Conservation (phyloP, 2,888 invertebrate species). For the Sthenelais limicola region DNA sequence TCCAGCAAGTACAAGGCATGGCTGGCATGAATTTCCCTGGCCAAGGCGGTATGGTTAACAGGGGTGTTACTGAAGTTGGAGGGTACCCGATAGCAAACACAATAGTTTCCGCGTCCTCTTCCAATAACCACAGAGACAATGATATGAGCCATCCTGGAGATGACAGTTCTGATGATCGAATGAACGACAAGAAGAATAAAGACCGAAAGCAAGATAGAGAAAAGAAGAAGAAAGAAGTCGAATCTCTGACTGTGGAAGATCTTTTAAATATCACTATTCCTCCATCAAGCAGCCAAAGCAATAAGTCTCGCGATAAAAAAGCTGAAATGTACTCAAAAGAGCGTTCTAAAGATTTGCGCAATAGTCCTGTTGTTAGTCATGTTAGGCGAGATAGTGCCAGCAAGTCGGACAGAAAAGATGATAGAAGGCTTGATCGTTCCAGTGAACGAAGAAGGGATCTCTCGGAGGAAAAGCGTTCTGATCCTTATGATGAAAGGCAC, state of each 20-base stretch:
- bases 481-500: too few species aligned
- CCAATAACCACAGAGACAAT: too few species aligned
- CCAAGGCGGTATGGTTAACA: neutral
- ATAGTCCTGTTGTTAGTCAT: slow-evolving; percentile 2
- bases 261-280: slow-evolving; percentile 49
- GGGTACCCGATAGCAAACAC: neutral
- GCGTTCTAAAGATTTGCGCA: neutral
- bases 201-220: slow-evolving; percentile 28
- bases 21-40: neutral
- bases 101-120: neutral
- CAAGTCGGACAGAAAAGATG: slow-evolving; percentile 18
- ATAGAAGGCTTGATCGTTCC: too few species aligned
- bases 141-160: too few species aligned
- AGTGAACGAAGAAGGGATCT: neutral
- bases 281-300: neutral
- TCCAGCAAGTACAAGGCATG: neutral
- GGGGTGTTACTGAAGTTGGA: neutral
- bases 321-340: neutral
- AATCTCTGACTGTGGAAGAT: slow-evolving; percentile 49
- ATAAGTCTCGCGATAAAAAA: neutral
- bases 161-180: too few species aligned
- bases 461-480: neutral
- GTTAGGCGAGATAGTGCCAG: neutral
- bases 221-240: slow-evolving; percentile 47
- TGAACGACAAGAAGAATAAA: slow-evolving; percentile 4